Evolutionary conservation across 2,888 invertebrate genomes (phyloP), one percentile per base, ranked within the genome.

Genomic region (Trachelus tabidus): DNA sequence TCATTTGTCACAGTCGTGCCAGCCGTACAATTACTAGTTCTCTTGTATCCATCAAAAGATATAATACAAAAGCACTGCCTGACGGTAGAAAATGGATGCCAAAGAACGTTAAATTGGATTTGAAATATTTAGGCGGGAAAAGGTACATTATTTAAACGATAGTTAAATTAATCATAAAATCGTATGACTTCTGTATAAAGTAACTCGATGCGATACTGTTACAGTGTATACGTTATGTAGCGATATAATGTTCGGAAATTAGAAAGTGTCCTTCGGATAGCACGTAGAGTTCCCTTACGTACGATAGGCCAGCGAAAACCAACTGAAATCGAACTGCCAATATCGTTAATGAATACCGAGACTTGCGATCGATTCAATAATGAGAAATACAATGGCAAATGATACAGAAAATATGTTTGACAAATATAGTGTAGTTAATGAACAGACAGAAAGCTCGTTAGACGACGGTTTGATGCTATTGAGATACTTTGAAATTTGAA

Each of bases 221-320:
- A 56, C 23, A 56, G 23, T 9, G 23, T 56, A 23, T 56, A 56
- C 23, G 56, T 56, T 31, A 71, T 9, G 30, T 12, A 31, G 15
- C 71, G 9, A 31, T 71, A 71, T 31, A 71, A 12, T 71, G 34
- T 71, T 34, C 33, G 9, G 71, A 71, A 71, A 71, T 71, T 71
- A 71, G 71, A 71, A 71, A 71, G 71, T 71, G 71, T 71, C 71
- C 71, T 71, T 71, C 12, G 34, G 71, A 31, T 12, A 12, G 71
- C 31, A 71, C 15, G 31, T 9, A 2, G 71, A 12, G 71, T 71
- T 71, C 71, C 71, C 56, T 56, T 56, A 56, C 56, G 23, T 56
- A 56, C 9, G 56, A 56, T 56, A 56, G 23, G 4, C 15, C 15
- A 15, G 40, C 40, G 4, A 40, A 40, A 40, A 56, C 56, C 23